Base-by-base conservation (phyloP, 2,797 vertebrate genomes). In the Onychomys torridus region DNA sequence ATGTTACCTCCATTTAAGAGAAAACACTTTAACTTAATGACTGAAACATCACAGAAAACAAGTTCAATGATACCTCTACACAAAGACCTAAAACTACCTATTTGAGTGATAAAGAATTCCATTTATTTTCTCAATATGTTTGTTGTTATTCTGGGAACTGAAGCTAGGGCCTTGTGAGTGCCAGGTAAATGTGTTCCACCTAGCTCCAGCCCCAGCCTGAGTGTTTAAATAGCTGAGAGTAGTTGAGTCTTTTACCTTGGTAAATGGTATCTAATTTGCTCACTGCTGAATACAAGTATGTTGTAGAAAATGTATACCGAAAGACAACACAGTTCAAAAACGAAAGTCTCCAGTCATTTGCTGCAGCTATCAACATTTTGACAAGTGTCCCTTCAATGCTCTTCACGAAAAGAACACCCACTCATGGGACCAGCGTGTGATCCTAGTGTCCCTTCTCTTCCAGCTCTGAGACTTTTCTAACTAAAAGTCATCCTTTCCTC, bases 1-100 rank as follows among this genome's bases (percentile, higher is more conserved):
- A 0, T 92, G 61, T 92, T 83, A 81, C n/a, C 19, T 55, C 16
- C 19, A 71, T 11, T 8, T 29, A 86, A 76, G 49, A n/a, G 21
- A 83, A 95, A 79, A 82, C 29, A 9, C 37, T 93, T 90, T 94
- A 93, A 49, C 3, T 8, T 83, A 93, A 55, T 34, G 34, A 83
- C n/a, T 57, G 43, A 17, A 84, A 73, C 57, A 94, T 90, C 9
- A 27, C 6, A 87, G 57, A 76, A 94, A 73, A 78, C 57, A 84
- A 71, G 40, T 79, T 78, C 81, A 79, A 85, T 94, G n/a, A 29
- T 4, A 82, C 0, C 5, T 90, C 25, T 94, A 55, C 25, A 73
- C 29, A 93, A 92, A 93, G 79, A 7, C 29, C 25, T 85, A 46
- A 57, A 34, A 14, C 37, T 89, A 19, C 27, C 5, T 78, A 65